Conservation (phyloP, 2,888 invertebrate genomes). For the Papilio elwesi region DNA sequence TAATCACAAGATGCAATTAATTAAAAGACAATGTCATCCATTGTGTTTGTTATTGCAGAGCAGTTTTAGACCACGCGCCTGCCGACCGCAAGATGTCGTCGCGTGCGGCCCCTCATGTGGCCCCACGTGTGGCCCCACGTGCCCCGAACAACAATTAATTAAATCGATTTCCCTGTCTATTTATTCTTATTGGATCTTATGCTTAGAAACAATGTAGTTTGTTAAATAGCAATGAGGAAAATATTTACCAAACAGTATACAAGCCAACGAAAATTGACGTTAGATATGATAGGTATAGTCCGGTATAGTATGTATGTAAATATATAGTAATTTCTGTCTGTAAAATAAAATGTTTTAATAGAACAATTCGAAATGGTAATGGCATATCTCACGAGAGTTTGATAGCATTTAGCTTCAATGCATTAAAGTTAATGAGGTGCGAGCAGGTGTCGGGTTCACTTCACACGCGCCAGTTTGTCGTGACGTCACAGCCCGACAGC, state of each 20-base stretch:
- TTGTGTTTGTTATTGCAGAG: conserved; percentile 1
- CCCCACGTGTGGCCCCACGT: not conserved
- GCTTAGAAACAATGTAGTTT: not conserved
- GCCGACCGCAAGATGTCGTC: not conserved
- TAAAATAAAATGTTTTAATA: no score
- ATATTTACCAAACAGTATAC: not conserved
- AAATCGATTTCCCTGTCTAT: conserved; percentile 15
- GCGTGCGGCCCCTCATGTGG: conserved; percentile 7
- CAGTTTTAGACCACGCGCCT: not conserved
- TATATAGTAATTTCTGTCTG: no score
- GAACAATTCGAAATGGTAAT: no score
- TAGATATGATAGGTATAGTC: not conserved
- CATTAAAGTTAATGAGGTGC: no score
- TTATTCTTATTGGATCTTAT: not conserved
- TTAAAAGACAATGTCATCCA: not conserved
- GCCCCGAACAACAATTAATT: conserved; percentile 3
- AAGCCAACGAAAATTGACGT: not conserved
- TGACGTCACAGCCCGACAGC: no score
- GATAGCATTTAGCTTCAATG: no score
- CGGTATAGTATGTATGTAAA: no score
- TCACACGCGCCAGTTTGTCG: no score
- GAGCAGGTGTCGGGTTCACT: no score
- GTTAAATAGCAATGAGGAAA: not conserved
- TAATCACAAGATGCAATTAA: no score
- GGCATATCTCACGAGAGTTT: no score